A percentile compares a stretch with the other conserved stretches of the same genome.
Conservation (phyloP, 2,113 vertebrate species). For the Acinonyx jubatus region DNA sequence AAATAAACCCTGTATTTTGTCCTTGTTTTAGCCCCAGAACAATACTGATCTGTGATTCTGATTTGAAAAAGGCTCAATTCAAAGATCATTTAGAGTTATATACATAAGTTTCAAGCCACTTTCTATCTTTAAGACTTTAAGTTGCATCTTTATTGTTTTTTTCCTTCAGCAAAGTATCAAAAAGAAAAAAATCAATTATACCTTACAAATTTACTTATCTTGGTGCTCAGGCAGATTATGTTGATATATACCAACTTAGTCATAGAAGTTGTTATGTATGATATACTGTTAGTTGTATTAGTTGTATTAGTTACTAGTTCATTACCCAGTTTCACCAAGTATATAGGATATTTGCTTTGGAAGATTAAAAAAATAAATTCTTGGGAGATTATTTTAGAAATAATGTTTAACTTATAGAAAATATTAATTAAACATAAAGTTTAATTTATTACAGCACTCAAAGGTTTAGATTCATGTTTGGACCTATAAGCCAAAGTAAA, state of each 20-base stretch:
- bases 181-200: conserved; percentile 33
- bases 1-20: background rate
- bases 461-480: background rate
- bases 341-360: background rate
- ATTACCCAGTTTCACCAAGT: conserved; percentile 37
- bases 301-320: background rate
- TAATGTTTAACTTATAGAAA: background rate
- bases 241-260: conserved; percentile 28
- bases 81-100: conserved; percentile 40
- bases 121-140: background rate
- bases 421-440: background rate
- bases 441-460: background rate
- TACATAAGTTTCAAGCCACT: conserved; percentile 1
- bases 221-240: background rate
- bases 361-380: background rate
- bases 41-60: background rate
- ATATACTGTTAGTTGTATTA: background rate
- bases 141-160: background rate
- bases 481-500: background rate
- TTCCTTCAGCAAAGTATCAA: conserved; percentile 35
- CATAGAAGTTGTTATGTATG: conserved; percentile 11
- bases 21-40: background rate
- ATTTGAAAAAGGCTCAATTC: background rate
- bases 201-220: conserved; percentile 59
- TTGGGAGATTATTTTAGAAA: background rate